These are phyloP conservation scores for Holothuria scabra DNA, from an alignment of 53 echinoderm and acorn worm species.

Conservation along the genomic window DNA sequence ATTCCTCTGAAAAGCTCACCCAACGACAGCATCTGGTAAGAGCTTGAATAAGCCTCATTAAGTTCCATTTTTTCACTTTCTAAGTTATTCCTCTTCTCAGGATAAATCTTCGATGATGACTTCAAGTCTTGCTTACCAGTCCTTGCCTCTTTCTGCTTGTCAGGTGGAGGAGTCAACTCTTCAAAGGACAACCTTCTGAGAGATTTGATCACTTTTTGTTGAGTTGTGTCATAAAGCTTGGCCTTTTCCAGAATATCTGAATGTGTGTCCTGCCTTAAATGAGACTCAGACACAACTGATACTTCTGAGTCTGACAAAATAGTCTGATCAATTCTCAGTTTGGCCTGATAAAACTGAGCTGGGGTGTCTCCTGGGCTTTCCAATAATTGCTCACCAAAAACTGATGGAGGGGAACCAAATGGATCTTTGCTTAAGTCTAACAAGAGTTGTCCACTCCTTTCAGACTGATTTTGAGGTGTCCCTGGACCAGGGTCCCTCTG, in stretches of 20 bases:
- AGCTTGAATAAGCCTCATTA: slow-evolving; percentile 28
- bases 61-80: slow-evolving; percentile 1
- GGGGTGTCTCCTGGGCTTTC: slow-evolving; percentile 93
- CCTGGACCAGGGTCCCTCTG: slow-evolving; percentile 44
- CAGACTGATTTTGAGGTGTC: neutral
- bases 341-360: slow-evolving; percentile 75
- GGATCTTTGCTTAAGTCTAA: slow-evolving; percentile 61
- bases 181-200: slow-evolving; percentile 23
- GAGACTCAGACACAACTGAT: slow-evolving; percentile 61
- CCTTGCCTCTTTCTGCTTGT: too few species aligned
- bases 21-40: slow-evolving; percentile 35
- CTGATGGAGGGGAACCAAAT: slow-evolving; percentile 75
- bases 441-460: slow-evolving; percentile 45
- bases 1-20: slow-evolving; percentile 10
- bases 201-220: neutral
- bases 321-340: slow-evolving; percentile 71
- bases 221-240: neutral
- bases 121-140: too few species aligned
- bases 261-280: neutral
- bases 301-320: slow-evolving; percentile 80
- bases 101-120: too few species aligned
- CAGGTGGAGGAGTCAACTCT: neutral
- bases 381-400: slow-evolving; percentile 66
- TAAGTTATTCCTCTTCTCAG: neutral
- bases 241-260: neutral